Evolutionary conservation across 2,113 vertebrate species (phyloP).

Genomic region (Macquaria australasica): DNA sequence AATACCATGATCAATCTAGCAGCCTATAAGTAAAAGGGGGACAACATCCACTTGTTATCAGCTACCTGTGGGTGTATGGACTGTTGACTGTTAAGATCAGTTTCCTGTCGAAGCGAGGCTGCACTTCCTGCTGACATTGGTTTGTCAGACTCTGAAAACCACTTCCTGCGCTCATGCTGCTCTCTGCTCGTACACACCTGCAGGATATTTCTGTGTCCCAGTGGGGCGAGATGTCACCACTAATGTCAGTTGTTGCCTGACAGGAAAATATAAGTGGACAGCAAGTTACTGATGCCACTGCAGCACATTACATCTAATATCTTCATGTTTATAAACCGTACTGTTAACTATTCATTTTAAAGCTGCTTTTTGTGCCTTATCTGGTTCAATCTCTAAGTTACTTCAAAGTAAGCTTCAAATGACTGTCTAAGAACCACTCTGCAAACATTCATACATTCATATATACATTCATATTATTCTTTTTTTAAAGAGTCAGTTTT

Average conservation of each 20-base stretch:
- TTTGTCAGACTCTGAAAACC: constrained; percentile 62
- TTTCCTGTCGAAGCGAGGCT: constrained; percentile 71
- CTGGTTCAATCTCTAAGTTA: not conserved
- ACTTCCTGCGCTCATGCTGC: constrained; percentile 72
- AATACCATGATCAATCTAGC: not conserved
- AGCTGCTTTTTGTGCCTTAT: not conserved
- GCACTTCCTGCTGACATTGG: constrained; percentile 55
- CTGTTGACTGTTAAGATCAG: constrained; percentile 68
- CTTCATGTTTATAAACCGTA: not conserved
- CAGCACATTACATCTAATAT: not conserved
- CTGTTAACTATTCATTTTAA: fast-evolving
- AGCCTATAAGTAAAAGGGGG: not conserved
- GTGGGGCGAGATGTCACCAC: not conserved
- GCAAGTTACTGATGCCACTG: not conserved
- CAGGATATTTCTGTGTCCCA: constrained; percentile 26
- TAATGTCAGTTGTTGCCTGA: not conserved
- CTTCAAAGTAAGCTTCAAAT: not conserved
- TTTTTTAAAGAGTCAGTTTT: not conserved
- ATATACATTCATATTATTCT: not conserved
- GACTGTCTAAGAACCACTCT: too few species aligned
- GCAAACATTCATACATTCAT: not conserved
- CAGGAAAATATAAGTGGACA: not conserved
- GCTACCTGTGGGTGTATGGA: constrained; percentile 38
- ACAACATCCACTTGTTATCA: not conserved
- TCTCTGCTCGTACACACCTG: constrained; percentile 65